Evolutionary conservation across 2,888 invertebrate species (phyloP), one percentile per base, ranked within the genome.

Genomic region (Drosophila percnosoma): DNA sequence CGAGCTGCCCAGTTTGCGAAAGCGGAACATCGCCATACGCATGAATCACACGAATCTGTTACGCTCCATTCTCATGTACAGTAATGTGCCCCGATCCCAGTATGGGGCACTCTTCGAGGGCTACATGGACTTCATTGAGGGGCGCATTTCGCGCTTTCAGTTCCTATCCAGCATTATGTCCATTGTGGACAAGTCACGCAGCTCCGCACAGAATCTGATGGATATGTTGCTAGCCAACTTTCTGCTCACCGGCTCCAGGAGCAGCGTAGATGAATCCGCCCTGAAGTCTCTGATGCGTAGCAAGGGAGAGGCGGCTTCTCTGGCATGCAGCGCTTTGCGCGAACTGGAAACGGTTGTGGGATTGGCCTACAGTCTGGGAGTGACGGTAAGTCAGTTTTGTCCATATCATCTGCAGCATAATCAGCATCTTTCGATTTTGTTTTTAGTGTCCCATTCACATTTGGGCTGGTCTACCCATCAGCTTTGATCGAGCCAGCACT

Each of bases 1-100:
- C 63, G 95, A 96, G 87, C 94, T 97, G 77, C 95, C 96, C 0
- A 94, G 94, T 7, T 91, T 96, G 3, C 94, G 95, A 65, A 95
- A 95, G 40, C 94, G 95, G 48, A 95, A 95, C 89, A 95, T 96
- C 66, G 93, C 94, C 11, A 94, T 98, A 65, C 95, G 96, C 63
- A 92, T 98, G 70, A 98, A 97, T 91, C 98, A 98, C 87, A 96
- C 96, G 0, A 95, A 95, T 45, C 92, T 98, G 8, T 91, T 98
- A 69, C 94, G 95, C 80, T 96, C 97, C 0, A 94, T 98, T 66
- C 94, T 99, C 15, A 93, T 97, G 62, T 95, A 97, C 74, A 97
- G 96, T 87, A 97, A 97, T 6, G 96, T 99, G 6, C 96, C 97
- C 11, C 94, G 95, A 29, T 95, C 95, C 58, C 95, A 95, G 74